phyloP scores from a whole-genome alignment of 2,888 invertebrate genomes.

The Protophormia terraenovae region DNA sequence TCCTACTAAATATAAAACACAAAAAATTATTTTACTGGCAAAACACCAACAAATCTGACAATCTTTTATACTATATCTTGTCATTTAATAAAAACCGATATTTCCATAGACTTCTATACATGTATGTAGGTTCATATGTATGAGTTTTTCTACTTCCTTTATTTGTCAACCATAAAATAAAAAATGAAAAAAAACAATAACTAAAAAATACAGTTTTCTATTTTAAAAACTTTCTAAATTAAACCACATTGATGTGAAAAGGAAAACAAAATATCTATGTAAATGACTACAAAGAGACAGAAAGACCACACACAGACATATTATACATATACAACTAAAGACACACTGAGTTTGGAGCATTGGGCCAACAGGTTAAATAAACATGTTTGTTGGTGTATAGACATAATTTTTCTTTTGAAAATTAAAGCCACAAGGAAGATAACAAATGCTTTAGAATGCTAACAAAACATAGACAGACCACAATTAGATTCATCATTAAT shows the following conservation, averaged over 20 bases:
- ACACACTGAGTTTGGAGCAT: conserved; percentile 9
- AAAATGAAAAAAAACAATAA: no score
- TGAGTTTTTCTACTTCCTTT: neutral
- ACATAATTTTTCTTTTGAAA: neutral
- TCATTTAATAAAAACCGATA: neutral
- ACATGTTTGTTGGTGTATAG: neutral
- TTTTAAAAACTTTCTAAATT: conserved; percentile 15
- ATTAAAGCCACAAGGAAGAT: conserved; percentile 45
- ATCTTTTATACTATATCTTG: neutral
- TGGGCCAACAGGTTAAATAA: conserved; percentile 61
- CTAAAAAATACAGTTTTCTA: neutral
- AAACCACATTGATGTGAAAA: conserved; percentile 19
- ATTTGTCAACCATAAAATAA: neutral
- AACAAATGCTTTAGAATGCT: conserved; percentile 9
- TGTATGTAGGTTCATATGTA: neutral
- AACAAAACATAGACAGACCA: neutral
- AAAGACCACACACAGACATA: neutral
- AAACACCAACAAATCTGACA: neutral
- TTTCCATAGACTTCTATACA: conserved; percentile 43
- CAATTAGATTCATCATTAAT: neutral
- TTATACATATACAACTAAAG: neutral
- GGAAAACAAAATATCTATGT: neutral
- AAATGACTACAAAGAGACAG: conserved; percentile 12
- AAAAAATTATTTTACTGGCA: neutral
- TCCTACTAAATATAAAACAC: no score